phyloP scores from a whole-genome alignment of 1,140 invertebrate species.

The Drosophila sturtevanti region DNA sequence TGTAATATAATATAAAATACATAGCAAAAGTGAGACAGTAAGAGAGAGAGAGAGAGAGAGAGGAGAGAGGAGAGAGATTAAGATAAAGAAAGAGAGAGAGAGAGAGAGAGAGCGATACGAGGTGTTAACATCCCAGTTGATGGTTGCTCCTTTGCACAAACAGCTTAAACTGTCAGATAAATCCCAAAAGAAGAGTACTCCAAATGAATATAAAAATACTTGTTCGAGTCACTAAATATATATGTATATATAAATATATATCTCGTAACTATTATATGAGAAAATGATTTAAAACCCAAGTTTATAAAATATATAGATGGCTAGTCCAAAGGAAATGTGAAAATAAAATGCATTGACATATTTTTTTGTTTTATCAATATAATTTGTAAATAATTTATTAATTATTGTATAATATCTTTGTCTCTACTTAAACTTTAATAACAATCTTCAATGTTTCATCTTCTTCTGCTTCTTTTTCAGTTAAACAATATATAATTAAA shows the following conservation, averaged over 20 bases:
- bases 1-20: slow-evolving; percentile 11
- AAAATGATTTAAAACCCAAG: background rate
- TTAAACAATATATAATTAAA: slow-evolving; percentile 14
- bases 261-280: background rate
- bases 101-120: no score
- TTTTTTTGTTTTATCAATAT: background rate
- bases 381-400: slow-evolving; percentile 65
- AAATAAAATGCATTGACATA: background rate
- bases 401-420: slow-evolving; percentile 15
- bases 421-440: slow-evolving; percentile 66
- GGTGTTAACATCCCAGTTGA: background rate
- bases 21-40: background rate
- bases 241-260: no score
- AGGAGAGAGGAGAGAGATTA: no score
- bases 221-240: background rate
- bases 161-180: background rate
- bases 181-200: background rate
- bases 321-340: no score
- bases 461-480: background rate
- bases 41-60: background rate
- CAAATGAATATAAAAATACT: background rate
- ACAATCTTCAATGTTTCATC: slow-evolving; percentile 29
- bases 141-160: background rate
- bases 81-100: background rate
- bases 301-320: no score